A percentile compares a stretch with the other conserved stretches of the same genome.
These are phyloP conservation scores for Napeogenes inachia DNA, from an alignment of 2,888 invertebrate genomes.

Conservation along the genomic window DNA sequence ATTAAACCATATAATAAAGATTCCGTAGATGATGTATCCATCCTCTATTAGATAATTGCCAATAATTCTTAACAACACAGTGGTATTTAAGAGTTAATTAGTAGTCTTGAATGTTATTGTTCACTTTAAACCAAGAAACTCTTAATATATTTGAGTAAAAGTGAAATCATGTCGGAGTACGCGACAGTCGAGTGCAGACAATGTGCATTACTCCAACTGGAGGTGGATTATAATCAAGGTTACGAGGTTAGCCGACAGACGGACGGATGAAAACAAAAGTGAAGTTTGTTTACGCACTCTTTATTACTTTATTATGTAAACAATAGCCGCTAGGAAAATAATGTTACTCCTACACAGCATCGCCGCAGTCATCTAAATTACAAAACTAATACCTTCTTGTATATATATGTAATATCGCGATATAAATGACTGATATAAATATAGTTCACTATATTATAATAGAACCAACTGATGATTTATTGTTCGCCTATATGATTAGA, in stretches of 20 bases:
- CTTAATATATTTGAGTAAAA: constrained; percentile 58
- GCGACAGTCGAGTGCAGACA: constrained; percentile 47
- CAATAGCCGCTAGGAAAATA: constrained; percentile 19
- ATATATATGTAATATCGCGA: not conserved
- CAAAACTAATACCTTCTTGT: not conserved
- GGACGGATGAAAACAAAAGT: constrained; percentile 68
- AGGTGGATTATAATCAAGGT: constrained; percentile 56
- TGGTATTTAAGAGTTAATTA: not conserved
- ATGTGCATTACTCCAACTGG: constrained; percentile 48
- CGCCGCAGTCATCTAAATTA: constrained; percentile 2
- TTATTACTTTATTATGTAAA: constrained; percentile 34
- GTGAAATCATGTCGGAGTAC: constrained; percentile 58
- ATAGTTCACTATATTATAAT: not conserved
- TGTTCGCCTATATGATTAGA: too few species aligned
- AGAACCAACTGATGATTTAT: too few species aligned
- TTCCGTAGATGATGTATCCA: too few species aligned
- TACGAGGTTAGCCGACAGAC: constrained; percentile 43
- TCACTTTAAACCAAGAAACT: constrained; percentile 27
- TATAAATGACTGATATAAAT: not conserved
- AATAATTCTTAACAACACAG: too few species aligned
- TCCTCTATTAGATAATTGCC: too few species aligned
- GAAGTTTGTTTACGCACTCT: constrained; percentile 55
- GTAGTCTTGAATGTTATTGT: not conserved
- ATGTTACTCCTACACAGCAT: not conserved
- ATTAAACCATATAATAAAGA: too few species aligned